These are phyloP conservation scores for Aspidoscelis tigris DNA, from an alignment of 2,113 vertebrate species.

Conservation along the genomic window DNA sequence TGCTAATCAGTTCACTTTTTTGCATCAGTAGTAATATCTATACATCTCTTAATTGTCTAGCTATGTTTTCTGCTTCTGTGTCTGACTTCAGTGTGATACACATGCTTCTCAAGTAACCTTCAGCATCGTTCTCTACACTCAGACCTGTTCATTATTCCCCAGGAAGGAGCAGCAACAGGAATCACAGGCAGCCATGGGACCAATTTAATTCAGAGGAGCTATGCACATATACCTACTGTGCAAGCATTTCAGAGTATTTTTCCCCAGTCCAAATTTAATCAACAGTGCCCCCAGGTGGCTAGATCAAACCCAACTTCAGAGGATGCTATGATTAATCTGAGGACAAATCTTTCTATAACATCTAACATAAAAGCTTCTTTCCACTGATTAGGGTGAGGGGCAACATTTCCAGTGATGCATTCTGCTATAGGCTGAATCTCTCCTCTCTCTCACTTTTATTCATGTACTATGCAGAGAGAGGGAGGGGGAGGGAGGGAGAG, in stretches of 20 bases:
- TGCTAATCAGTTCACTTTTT: not conserved
- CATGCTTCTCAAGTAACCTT: slow-evolving; percentile 45
- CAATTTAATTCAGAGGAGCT: slow-evolving; percentile 30
- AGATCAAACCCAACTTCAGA: not conserved
- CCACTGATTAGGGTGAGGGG: slow-evolving; percentile 6
- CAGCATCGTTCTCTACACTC: slow-evolving; percentile 28
- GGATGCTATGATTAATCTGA: slow-evolving; percentile 4
- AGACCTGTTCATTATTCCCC: slow-evolving; percentile 25
- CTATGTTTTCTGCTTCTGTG: not conserved
- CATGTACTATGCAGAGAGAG: not conserved
- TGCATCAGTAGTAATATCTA: not conserved
- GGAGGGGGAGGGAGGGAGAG: too few relatives aligned
- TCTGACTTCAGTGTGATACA: slow-evolving; percentile 30
- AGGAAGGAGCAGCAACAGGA: slow-evolving; percentile 25
- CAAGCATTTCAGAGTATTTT: slow-evolving; percentile 7
- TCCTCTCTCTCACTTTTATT: not conserved
- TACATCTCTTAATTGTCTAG: not conserved
- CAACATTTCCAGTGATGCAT: not conserved
- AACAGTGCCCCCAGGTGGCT: slow-evolving; percentile 80
- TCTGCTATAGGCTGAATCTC: not conserved
- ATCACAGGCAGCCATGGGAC: slow-evolving; percentile 17
- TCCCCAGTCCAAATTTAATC: slow-evolving; percentile 66
- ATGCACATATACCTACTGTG: not conserved
- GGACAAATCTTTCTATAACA: slow-evolving; percentile 40
- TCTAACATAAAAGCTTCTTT: slow-evolving; percentile 45